Evolutionary conservation across 1,140 invertebrate genomes (phyloP).

Genomic region (Teleopsis dalmanni): DNA sequence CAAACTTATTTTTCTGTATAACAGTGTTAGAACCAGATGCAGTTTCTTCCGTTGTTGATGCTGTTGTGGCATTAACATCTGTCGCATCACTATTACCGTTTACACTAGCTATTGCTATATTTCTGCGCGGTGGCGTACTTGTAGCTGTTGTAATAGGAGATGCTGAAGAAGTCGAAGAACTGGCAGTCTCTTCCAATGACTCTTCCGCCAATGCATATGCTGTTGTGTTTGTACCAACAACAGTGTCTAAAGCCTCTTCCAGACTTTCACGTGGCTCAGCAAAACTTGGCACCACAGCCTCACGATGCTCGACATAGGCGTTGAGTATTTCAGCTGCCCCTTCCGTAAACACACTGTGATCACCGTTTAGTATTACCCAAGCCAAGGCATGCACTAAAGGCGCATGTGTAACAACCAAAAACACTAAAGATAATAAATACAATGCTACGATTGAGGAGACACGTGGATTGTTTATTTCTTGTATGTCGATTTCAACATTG

Average conservation of each 20-base stretch:
- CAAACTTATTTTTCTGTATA: constrained; percentile 15
- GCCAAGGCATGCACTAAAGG: constrained; percentile 83
- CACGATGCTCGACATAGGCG: constrained; percentile 55
- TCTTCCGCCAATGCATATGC: constrained; percentile 17
- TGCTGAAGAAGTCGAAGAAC: background rate
- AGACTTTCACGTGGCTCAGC: constrained; percentile 54
- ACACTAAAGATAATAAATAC: constrained; percentile 93
- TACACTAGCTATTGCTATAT: background rate
- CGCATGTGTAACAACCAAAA: constrained; percentile 83
- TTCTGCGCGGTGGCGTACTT: constrained; percentile 5
- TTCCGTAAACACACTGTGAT: constrained; percentile 61
- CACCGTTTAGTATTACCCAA: constrained; percentile 77
- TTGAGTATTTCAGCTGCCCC: constrained; percentile 67
- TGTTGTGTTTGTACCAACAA: constrained; percentile 22
- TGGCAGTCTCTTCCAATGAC: background rate
- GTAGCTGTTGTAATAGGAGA: too few relatives aligned
- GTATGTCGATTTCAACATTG: constrained; percentile 46
- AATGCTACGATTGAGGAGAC: constrained; percentile 84
- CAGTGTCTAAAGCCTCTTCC: constrained; percentile 53
- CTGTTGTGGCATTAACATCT: constrained; percentile 6
- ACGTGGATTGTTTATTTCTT: constrained; percentile 54
- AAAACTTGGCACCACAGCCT: constrained; percentile 45
- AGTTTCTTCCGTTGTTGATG: background rate
- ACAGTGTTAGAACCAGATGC: background rate
- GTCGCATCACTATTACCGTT: constrained; percentile 8